Evolutionary conservation across 2,888 invertebrate species (phyloP).

Genomic region (Drosophila incognita): DNA sequence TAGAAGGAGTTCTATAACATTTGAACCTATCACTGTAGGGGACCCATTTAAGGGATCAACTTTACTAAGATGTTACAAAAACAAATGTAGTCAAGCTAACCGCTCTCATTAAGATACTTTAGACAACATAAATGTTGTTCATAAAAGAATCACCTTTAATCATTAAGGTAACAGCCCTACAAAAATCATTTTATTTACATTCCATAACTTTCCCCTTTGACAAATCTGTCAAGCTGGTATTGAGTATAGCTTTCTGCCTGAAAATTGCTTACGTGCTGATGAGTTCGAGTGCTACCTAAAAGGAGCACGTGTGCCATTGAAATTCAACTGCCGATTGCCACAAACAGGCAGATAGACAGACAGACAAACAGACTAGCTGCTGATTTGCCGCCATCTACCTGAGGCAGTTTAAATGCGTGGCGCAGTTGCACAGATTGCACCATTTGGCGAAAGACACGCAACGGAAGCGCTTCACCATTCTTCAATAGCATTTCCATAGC

Average conservation of each 20-base stretch:
- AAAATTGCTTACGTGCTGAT: slow-evolving; percentile 13
- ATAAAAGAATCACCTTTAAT: not conserved
- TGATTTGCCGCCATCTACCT: slow-evolving; percentile 42
- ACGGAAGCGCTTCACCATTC: slow-evolving; percentile 19
- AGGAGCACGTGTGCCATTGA: slow-evolving; percentile 22
- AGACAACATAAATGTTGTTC: not conserved
- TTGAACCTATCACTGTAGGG: not conserved
- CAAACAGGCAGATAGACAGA: not conserved
- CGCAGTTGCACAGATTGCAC: slow-evolving; percentile 56
- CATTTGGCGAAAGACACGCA: slow-evolving; percentile 53
- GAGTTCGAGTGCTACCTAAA: slow-evolving; percentile 9
- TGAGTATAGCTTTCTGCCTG: not conserved
- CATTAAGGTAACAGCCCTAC: not conserved
- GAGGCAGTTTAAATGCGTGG: slow-evolving; percentile 55
- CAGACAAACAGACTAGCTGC: not conserved
- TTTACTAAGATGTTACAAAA: not conserved
- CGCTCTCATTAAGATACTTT: not conserved
- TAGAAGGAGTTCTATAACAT: not conserved
- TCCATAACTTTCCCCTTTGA: not conserved
- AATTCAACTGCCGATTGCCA: slow-evolving; percentile 6
- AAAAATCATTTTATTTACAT: not conserved
- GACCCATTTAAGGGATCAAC: not conserved
- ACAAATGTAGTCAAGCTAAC: not conserved
- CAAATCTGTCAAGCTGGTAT: not conserved
- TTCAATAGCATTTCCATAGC: not conserved